Conservation (phyloP, 2,113 vertebrate species). For the Psittacara wagleri region DNA sequence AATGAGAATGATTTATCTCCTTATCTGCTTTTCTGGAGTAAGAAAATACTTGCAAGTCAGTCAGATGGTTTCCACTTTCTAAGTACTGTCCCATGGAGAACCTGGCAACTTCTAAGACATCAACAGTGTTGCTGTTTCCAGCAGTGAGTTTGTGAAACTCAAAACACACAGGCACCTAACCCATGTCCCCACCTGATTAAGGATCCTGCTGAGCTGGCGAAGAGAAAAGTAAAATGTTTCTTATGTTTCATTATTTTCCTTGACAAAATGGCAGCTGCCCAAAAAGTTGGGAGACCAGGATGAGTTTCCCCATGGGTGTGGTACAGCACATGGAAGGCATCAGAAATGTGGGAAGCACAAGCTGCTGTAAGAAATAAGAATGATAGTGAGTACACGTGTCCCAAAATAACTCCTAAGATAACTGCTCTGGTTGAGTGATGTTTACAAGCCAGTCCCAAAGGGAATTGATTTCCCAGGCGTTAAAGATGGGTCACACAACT, state of each 20-base stretch:
- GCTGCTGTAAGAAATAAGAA: not conserved
- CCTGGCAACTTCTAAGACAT: not conserved
- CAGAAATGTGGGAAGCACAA: not conserved
- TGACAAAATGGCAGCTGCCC: not conserved
- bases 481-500: not conserved
- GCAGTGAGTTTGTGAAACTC: not conserved
- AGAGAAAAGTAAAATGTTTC: not conserved
- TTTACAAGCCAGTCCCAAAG: not conserved
- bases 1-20: not conserved
- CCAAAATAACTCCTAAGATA: not conserved
- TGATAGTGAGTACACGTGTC: not conserved
- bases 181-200: not conserved
- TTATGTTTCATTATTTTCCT: not conserved
- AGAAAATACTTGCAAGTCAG: not conserved
- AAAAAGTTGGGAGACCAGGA: not conserved
- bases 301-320: not conserved
- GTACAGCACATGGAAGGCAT: not conserved
- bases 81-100: not conserved
- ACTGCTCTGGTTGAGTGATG: not conserved
- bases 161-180: not conserved
- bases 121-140: not conserved
- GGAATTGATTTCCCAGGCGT: not conserved
- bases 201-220: not conserved
- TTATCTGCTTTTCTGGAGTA: not conserved
- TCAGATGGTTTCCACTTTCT: not conserved